These are phyloP conservation scores for Pollicipes pollicipes DNA, from an alignment of 1,140 invertebrate genomes.

Conservation along the genomic window DNA sequence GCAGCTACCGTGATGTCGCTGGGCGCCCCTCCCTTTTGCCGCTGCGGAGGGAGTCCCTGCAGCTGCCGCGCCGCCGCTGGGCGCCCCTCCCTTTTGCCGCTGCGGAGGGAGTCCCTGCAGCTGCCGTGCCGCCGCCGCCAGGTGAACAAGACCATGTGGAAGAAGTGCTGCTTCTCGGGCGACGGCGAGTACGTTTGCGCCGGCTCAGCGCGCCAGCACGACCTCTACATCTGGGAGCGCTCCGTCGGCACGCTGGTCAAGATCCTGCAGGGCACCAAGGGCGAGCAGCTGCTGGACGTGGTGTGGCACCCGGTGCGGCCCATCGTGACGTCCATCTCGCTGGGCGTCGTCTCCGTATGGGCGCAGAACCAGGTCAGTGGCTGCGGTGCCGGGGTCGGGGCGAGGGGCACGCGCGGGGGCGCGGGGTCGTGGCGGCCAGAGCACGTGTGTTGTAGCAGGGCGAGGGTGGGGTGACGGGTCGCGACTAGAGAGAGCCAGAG, in stretches of 20 bases:
- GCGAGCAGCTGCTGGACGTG: constrained; percentile 86
- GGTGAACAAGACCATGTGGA: constrained; percentile 76
- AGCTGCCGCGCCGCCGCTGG: no score
- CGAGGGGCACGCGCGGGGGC: constrained; percentile 97
- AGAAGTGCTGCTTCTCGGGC: constrained; percentile 98
- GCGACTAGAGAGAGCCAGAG: no score
- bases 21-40: no score
- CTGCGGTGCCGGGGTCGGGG: constrained; percentile 99
- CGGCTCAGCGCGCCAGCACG: constrained; percentile 89
- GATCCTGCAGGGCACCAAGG: constrained; percentile 97
- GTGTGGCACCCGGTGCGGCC: constrained; percentile 88
- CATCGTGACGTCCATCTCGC: constrained; percentile 72
- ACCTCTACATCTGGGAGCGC: constrained; percentile 99
- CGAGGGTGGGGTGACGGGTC: no score
- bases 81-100: no score
- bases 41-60: no score
- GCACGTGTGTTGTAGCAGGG: no score
- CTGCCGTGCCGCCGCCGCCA: no score
- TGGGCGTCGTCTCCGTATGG: constrained; percentile 96
- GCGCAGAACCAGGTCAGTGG: constrained; percentile 97
- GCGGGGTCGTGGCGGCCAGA: no score
- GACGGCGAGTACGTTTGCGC: constrained; percentile 98
- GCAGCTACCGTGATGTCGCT: no score
- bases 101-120: no score
- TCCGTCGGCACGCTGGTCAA: constrained; percentile 95